These are phyloP conservation scores for Oophaga pumilio DNA, from an alignment of 2,113 vertebrate species.

Conservation along the genomic window DNA sequence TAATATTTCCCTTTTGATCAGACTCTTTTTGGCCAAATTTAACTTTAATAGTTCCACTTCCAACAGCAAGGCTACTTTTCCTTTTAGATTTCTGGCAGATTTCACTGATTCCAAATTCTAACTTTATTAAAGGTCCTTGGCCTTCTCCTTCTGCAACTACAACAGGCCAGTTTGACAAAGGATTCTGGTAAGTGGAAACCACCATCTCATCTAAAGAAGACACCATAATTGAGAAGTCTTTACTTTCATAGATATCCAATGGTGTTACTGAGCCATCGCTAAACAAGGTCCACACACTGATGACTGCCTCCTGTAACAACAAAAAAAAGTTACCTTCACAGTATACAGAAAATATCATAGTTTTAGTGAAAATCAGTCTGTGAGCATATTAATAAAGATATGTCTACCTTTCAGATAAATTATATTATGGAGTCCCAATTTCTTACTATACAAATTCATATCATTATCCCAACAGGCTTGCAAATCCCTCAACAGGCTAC, in stretches of 20 bases:
- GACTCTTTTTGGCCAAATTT: constrained; percentile 79
- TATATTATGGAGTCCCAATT: too few relatives aligned
- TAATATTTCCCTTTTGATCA: constrained; percentile 71
- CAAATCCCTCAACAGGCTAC: too few relatives aligned
- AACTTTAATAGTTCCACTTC: constrained; percentile 83
- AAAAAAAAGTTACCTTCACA: neutral
- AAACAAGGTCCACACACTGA: constrained; percentile 92
- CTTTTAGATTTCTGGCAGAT: constrained; percentile 94
- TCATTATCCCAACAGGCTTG: too few relatives aligned
- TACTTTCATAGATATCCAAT: constrained; percentile 89
- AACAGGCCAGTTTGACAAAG: constrained; percentile 76
- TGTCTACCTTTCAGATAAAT: too few relatives aligned
- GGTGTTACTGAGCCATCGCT: constrained; percentile 92
- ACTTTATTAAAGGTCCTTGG: constrained; percentile 85
- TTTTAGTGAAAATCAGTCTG: neutral
- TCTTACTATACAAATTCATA: too few relatives aligned
- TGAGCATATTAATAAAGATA: neutral
- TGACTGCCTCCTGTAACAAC: constrained; percentile 83
- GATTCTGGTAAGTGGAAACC: constrained; percentile 80
- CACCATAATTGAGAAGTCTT: constrained; percentile 85
- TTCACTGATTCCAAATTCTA: constrained; percentile 93
- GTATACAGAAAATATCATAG: neutral
- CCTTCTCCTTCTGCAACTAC: constrained; percentile 89
- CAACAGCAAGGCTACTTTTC: constrained; percentile 87
- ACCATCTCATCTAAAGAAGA: constrained; percentile 88